phyloP scores from a whole-genome alignment of 2,888 invertebrate genomes.

The Rhingia campestris region DNA sequence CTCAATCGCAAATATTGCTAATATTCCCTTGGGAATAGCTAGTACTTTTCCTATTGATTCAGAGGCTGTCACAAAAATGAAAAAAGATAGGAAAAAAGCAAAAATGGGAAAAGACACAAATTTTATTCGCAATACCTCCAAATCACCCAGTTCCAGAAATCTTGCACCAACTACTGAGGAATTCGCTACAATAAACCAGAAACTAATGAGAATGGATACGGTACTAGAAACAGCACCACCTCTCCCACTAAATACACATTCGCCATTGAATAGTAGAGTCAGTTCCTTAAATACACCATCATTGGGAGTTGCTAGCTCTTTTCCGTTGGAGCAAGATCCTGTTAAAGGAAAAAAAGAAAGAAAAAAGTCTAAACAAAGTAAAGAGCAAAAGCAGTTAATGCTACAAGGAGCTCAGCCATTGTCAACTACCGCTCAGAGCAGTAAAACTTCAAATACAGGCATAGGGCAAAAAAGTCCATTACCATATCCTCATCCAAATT shows the following conservation, averaged over 20 bases:
- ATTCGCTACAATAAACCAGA: conserved; percentile 80
- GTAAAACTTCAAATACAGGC: conserved; percentile 1
- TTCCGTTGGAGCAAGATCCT: conserved; percentile 25
- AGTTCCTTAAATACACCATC: conserved; percentile 28
- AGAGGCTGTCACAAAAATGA: conserved; percentile 74
- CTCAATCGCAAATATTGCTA: conserved; percentile 63
- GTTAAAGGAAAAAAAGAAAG: conserved; percentile 40
- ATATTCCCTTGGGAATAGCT: conserved; percentile 67
- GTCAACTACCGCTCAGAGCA: background rate
- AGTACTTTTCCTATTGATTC: conserved; percentile 68
- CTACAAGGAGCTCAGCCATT: conserved; percentile 30
- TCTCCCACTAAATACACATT: conserved; percentile 68
- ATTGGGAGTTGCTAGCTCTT: conserved; percentile 8
- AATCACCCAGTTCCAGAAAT: conserved; percentile 40
- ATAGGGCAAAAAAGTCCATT: conserved; percentile 31
- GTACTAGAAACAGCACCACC: conserved; percentile 77
- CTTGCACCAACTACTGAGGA: conserved; percentile 76
- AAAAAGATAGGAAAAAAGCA: conserved; percentile 78
- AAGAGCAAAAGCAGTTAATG: conserved; percentile 36
- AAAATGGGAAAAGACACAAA: conserved; percentile 69
- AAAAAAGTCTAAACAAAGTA: conserved; percentile 42
- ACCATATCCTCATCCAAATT: conserved; percentile 81
- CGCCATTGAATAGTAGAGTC: conserved; percentile 5
- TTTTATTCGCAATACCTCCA: conserved; percentile 33
- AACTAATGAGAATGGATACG: conserved; percentile 83